Evolutionary conservation across 1,140 invertebrate species (phyloP).

Genomic region (Campoletis sonorensis): DNA sequence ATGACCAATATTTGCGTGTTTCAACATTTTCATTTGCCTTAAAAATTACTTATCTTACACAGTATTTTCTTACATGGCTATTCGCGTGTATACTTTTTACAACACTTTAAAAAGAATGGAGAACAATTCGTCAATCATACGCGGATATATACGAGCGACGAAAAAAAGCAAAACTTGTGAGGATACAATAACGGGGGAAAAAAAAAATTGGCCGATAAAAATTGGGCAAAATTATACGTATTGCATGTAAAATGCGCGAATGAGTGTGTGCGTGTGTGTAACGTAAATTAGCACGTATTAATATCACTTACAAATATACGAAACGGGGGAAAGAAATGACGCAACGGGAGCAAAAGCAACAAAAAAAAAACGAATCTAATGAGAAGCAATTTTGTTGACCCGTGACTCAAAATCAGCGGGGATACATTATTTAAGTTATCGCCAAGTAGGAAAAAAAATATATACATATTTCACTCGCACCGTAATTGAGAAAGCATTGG

Average conservation of each 20-base stretch:
- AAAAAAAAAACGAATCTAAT: not conserved
- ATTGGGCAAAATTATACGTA: slow-evolving; percentile 19
- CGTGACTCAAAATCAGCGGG: not conserved
- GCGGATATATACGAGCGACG: slow-evolving; percentile 26
- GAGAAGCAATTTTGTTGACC: slow-evolving; percentile 30
- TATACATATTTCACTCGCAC: not conserved
- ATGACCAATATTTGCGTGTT: no score
- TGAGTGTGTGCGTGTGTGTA: not conserved
- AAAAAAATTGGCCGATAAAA: not conserved
- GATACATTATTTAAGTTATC: slow-evolving; percentile 17
- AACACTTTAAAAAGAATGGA: not conserved
- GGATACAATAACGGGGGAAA: not conserved
- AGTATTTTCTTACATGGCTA: no score
- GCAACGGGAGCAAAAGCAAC: not conserved
- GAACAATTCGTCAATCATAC: not conserved
- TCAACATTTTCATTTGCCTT: no score
- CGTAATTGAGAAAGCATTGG: not conserved
- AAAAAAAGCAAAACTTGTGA: not conserved
- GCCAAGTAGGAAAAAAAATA: slow-evolving; percentile 2
- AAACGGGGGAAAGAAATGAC: not conserved
- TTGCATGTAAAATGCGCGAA: not conserved
- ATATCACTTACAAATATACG: not conserved
- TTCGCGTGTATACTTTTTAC: no score
- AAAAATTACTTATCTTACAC: no score
- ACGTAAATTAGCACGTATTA: not conserved